Evolutionary conservation across 2,888 invertebrate genomes (phyloP), one percentile per base, ranked within the genome.

Genomic region (Eupithecia dodoneata): DNA sequence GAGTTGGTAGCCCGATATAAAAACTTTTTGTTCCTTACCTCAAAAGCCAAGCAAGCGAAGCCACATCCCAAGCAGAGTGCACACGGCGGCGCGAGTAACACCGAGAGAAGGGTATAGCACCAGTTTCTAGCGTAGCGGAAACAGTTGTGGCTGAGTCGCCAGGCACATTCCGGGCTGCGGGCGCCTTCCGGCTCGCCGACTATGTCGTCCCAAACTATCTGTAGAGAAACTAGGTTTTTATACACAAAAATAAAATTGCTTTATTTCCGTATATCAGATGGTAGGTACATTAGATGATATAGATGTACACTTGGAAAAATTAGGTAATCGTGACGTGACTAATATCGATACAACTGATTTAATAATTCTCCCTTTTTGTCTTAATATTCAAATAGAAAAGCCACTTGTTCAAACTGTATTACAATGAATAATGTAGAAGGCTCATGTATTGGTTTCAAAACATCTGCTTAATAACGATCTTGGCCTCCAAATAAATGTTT

Each of bases 161-260:
- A 97, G 79, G 96, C 96, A 90, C 96, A 97, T 89, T 97, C 97
- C 7, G 97, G 96, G 85, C 97, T 96, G 73, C 97, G 93, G 15
- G 97, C 96, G 7, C 96, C 96, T 81, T 96, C 96, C 1, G 97
- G 97, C 90, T 97, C 97, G 4, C 97, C 97, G 75, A 97, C 96
- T 79, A 97, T 96, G 84, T 97, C 97, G 82, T 96, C 96, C 97
- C 97, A 97, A 82, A 96, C 95, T 85, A 97, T 96, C 97, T 97
- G 89, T 59, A 13, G 49, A 15, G 30, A 30, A 30, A 30, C 30
- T 30, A 30, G 30, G 30, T 30, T 30, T 30, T 30, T 30, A 30
- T 30, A 30, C 30, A 30, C 30, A 30, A 30, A 30, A 30, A 30
- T 30, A 30, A 30, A 30, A 30, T 30, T 30, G 30, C 30, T 30